A percentile compares a stretch with the other conserved stretches of the same genome.
These are phyloP conservation scores for Acleris holmiana DNA, from an alignment of 2,888 invertebrate genomes.

Conservation along the genomic window DNA sequence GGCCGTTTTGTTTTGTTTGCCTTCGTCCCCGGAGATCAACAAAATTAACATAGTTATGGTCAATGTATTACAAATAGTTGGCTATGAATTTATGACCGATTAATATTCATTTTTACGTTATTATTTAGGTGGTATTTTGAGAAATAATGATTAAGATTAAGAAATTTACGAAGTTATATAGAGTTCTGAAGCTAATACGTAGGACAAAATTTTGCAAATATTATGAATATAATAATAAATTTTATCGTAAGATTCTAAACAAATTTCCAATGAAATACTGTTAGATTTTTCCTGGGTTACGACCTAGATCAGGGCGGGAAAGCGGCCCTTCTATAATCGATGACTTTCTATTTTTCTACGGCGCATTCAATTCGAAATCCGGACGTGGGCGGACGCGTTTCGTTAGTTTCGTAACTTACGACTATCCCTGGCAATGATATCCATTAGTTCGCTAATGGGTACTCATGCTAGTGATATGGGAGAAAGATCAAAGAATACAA, in stretches of 20 bases:
- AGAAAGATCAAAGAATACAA: conserved; percentile 15
- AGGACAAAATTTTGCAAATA: no score
- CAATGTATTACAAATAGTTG: no score
- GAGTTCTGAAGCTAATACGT: neutral
- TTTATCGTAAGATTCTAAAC: no score
- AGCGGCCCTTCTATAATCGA: conserved; percentile 73
- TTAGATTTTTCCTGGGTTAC: conserved; percentile 43
- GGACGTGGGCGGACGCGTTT: conserved; percentile 76
- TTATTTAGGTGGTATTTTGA: neutral
- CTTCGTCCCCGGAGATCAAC: conserved; percentile 11
- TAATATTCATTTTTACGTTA: neutral
- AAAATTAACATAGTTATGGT: neutral
- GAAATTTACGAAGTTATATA: neutral
- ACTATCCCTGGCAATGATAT: conserved; percentile 35
- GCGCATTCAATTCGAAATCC: conserved; percentile 70
- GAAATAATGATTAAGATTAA: neutral
- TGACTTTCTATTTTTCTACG: conserved; percentile 83
- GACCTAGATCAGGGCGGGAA: conserved; percentile 73
- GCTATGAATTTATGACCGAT: neutral
- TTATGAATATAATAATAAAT: no score
- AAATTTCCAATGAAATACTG: conserved; percentile 6
- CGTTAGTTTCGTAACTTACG: conserved; percentile 49
- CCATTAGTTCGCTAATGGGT: conserved; percentile 36
- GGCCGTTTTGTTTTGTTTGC: conserved; percentile 32
- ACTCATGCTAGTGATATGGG: conserved; percentile 10